Conservation (phyloP, 2,797 vertebrate species). For the Eleutherodactylus coqui region DNA sequence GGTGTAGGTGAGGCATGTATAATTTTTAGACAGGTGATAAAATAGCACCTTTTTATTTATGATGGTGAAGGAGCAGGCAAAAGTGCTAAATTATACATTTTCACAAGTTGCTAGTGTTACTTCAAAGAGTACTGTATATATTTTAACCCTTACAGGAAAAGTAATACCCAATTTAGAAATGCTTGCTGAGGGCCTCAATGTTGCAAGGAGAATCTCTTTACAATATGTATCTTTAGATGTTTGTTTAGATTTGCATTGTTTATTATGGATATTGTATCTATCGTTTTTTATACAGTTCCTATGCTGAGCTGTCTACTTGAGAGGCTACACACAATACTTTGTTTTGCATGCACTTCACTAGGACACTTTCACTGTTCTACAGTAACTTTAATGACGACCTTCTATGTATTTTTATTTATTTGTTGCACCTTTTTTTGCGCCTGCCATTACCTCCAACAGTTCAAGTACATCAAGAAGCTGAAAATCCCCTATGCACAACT, state of each 20-base stretch:
- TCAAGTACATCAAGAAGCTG: neutral
- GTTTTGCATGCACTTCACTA: neutral
- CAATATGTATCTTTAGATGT: no score
- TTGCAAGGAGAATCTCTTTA: neutral
- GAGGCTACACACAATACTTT: neutral
- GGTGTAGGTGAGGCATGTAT: neutral
- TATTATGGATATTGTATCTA: neutral
- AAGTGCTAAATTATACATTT: slow-evolving; percentile 37
- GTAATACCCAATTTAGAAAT: neutral
- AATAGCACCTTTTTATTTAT: slow-evolving; percentile 24
- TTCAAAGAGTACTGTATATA: neutral
- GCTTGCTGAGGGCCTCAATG: neutral
- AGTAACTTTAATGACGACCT: neutral
- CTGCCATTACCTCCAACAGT: neutral
- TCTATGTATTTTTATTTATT: no score
- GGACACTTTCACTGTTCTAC: neutral
- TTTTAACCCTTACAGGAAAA: neutral
- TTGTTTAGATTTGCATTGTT: neutral
- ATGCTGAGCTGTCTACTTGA: no score
- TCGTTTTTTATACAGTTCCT: neutral
- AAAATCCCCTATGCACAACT: neutral
- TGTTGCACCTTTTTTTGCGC: neutral
- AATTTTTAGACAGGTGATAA: neutral
- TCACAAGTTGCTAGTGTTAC: neutral
- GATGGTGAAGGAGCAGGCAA: neutral